Base-by-base conservation (phyloP, 2,888 invertebrate genomes). In the Limnephilus lunatus region DNA sequence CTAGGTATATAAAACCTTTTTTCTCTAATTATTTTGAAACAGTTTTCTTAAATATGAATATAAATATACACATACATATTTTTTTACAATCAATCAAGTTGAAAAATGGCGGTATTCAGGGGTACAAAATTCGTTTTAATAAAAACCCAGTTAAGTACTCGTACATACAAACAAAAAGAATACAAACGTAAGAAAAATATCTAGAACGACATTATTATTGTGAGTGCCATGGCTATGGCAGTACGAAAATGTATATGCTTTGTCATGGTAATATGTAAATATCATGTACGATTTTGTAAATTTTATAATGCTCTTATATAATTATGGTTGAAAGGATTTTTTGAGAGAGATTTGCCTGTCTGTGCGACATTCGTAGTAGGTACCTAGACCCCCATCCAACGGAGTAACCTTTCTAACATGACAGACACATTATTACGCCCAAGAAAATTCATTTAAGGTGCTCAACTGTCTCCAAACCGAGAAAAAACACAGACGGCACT, bases 401-500 rank as follows among this genome's bases (percentile, higher is more conserved):
- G 15, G 32, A 48, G 5, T 68, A 53, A 87, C 87, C 68, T 87
- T 53, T 68, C 87, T 87, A 53, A 87, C 30, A n/a, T 87, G 87
- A 87, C 87, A 87, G 87, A 87, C 30, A 87, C 15, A 87, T 87
- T 87, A 87, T 87, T 87, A 87, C 87, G 87, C 53, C 30, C 31
- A n/a, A 25, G 53, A 87, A 87, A 87, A 53, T 86, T 31, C 53
- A 53, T 53, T 87, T 53, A 30, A 30, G 87, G 68, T 87, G 30
- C 87, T 53, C 30, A 15, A 86, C 31, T 68, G 86, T 86, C 44
- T 86, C 85, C 81, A 80, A 86, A 91, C 86, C 53, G 39, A 85
- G 85, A 85, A 53, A 85, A 85, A 39, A 83, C n/a, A 89, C 85
- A 80, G 80, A 91, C 68, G 90, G 32, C 80, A 90, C 89, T 92